These are phyloP conservation scores for Cairina moschata DNA, from an alignment of 2,113 vertebrate species.

Conservation along the genomic window DNA sequence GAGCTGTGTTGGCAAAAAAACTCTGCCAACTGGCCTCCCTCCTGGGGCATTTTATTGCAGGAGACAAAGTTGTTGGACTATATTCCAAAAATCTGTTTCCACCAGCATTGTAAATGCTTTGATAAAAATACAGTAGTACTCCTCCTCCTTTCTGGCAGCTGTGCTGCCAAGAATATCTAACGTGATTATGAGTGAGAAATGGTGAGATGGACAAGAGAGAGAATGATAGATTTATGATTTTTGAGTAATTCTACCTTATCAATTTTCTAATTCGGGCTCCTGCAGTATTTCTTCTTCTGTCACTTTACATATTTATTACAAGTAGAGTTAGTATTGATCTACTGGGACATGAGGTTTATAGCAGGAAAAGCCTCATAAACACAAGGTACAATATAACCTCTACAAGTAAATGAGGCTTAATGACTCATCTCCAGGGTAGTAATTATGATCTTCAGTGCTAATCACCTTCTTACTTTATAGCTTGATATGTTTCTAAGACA, in stretches of 20 bases:
- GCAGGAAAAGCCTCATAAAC: constrained; percentile 4
- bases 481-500: neutral
- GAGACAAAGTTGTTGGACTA: neutral
- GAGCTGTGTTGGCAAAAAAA: neutral
- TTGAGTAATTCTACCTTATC: neutral
- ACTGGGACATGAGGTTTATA: neutral
- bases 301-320: neutral
- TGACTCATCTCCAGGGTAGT: neutral
- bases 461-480: neutral
- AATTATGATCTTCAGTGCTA: neutral
- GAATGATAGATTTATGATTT: neutral
- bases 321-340: neutral
- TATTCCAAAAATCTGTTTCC: neutral
- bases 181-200: neutral
- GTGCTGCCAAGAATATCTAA: neutral
- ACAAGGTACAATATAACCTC: neutral
- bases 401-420: constrained; percentile 13
- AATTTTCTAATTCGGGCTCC: neutral
- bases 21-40: neutral
- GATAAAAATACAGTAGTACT: neutral
- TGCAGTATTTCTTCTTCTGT: neutral
- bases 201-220: neutral
- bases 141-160: neutral
- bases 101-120: neutral
- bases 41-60: neutral